A percentile compares a stretch with the other conserved stretches of the same genome.
phyloP scores from a whole-genome alignment of 2,113 vertebrate species.

The Aldabrachelys gigantea region DNA sequence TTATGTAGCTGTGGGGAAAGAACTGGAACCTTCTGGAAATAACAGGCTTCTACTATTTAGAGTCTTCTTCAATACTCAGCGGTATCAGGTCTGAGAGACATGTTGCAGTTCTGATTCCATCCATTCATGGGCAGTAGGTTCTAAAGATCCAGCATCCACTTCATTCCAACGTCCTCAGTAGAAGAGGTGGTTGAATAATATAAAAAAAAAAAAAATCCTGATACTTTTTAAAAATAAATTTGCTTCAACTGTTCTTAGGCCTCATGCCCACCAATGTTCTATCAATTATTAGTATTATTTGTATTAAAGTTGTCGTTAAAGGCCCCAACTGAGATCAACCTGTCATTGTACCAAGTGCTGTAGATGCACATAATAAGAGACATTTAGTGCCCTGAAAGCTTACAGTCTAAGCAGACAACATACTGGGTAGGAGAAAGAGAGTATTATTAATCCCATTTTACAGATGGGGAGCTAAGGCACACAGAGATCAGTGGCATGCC shows the following conservation, averaged over 20 bases:
- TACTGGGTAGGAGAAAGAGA: background rate
- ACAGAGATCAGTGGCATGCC: background rate
- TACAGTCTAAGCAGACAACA: background rate
- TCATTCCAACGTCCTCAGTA: background rate
- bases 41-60: background rate
- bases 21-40: background rate
- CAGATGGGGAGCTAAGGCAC: background rate
- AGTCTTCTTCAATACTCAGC: background rate
- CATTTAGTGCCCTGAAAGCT: background rate
- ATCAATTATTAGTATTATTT: background rate
- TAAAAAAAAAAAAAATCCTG: fast-evolving
- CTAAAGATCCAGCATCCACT: fast-evolving
- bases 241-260: background rate
- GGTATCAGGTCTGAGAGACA: background rate
- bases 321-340: background rate
- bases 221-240: background rate
- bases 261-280: background rate
- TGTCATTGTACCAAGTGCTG: background rate
- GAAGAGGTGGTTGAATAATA: fast-evolving
- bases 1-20: fast-evolving
- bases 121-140: background rate
- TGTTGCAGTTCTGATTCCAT: background rate
- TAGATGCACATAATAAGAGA: background rate
- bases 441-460: background rate
- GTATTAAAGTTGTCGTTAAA: background rate